Conservation (phyloP, 2,888 invertebrate genomes). For the Smittia aterrima region DNA sequence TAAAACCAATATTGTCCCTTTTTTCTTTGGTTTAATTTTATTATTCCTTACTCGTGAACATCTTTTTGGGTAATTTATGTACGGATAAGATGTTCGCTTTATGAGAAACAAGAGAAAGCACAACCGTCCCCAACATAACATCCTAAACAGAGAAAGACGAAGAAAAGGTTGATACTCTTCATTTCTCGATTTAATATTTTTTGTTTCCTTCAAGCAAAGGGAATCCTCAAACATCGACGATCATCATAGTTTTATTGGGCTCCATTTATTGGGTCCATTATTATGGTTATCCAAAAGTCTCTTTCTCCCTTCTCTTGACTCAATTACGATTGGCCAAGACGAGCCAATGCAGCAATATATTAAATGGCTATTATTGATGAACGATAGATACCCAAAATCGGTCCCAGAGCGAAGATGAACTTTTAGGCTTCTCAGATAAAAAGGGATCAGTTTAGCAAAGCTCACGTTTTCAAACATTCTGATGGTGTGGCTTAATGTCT, state of each 20-base stretch:
- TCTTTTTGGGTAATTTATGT: neutral
- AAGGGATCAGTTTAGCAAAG: neutral
- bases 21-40: neutral
- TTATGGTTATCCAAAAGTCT: neutral
- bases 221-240: neutral
- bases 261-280: neutral
- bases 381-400: neutral
- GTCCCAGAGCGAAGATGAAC: conserved; percentile 1
- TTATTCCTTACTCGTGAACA: neutral
- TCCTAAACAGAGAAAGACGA: neutral
- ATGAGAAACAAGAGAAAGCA: neutral
- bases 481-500: too few species aligned
- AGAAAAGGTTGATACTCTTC: neutral
- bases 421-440: neutral
- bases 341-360: neutral
- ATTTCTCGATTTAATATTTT: neutral
- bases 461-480: too few species aligned
- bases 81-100: neutral
- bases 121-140: too few species aligned
- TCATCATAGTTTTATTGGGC: conserved; percentile 14
- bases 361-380: neutral
- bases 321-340: neutral
- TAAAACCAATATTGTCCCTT: neutral
- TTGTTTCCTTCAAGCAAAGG: neutral
- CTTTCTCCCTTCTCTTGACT: neutral